Evolutionary conservation across 2,888 invertebrate genomes (phyloP), one percentile per base, ranked within the genome.

Genomic region (Lycocerus yunnanus): DNA sequence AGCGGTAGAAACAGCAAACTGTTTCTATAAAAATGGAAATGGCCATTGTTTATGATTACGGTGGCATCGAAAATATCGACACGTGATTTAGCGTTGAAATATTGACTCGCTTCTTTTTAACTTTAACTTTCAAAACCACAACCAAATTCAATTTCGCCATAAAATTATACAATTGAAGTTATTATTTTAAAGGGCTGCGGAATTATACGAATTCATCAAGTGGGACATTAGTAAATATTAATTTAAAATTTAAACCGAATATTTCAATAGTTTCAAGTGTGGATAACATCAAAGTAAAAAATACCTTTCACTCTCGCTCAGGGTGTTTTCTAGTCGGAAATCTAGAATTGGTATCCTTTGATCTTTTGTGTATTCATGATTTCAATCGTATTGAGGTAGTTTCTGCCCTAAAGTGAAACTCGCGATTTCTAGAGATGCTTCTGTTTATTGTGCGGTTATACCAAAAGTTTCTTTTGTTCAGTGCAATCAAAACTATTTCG

Each of bases 321-420:
- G 21, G 24, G 21, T 60, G 69, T 63, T 70, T 69, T 70, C 73
- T 66, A 69, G 63, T 73, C 58, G 69, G 67, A 73, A 73, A 69
- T 73, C 66, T 73, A 67, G 70, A 73, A 73, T 73, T 67, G 73
- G 60, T 61, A 66, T 60, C 67, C 70, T 73, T 73, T 73, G 73
- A 69, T 69, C 73, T 70, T 72, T 69, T 73, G 69, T 69, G 66
- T 67, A 66, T 73, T 69, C 73, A 59, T 69, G 73, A 73, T 73
- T 61, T 70, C 68, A 61, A 71, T 71, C 67, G 71, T 27, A 65
- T 68, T 63, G 68, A 65, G 68, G 68, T 65, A 72, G 72, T 63
- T 72, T 68, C 18, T 61, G 24, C 66, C 71, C 67, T 61, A 66
- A 24, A 67, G 71, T 71, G 65, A 71, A 71, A 71, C 16, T 71